Evolutionary conservation across 2,888 invertebrate genomes (phyloP), one percentile per base, ranked within the genome.

Genomic region (Machimus atricapillus): DNA sequence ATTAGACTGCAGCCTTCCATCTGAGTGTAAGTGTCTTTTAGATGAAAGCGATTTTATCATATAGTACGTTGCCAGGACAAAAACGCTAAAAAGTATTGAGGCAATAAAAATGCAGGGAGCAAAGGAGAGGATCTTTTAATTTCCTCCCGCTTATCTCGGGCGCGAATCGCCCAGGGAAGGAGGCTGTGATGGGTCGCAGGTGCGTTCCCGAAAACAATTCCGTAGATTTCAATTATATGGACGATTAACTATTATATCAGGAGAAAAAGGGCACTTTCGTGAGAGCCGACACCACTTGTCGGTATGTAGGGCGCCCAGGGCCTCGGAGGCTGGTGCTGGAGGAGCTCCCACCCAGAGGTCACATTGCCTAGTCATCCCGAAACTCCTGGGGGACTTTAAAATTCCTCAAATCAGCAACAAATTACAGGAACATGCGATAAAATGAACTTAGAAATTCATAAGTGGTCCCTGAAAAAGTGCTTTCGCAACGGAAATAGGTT

Each of bases 371-470:
- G 58, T 82, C 82, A 82, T 82, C 82, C 66, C 58, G 66, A 82
- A 82, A 82, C 58, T 37, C 58, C 19, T 34, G 9, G 77, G 23
- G 78, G 86, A 87, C 85, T 88, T 87, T 87, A 87, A 88, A 88
- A 87, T 88, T 87, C 88, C 87, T 88, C 85, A 88, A 88, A 88
- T 88, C 88, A 87, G 88, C 87, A 88, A 87, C 88, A 88, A 88
- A 87, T 88, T 87, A 77, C 85, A 46, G 85, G 79, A 76, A 86
- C 87, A 87, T 73, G 82, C 40, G 87, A 86, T 86, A 85, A 87
- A 88, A 88, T 87, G 87, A 88, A 88, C 87, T 88, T 79, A 87
- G 88, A 88, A 88, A 88, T 88, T 88, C 87, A 88, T 88, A 87
- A 88, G 87, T 88, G 85, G 82, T 78, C 73, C 82, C 79, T 74